Evolutionary conservation across 2,797 vertebrate genomes (phyloP).

Genomic region (Dallia pectoralis): DNA sequence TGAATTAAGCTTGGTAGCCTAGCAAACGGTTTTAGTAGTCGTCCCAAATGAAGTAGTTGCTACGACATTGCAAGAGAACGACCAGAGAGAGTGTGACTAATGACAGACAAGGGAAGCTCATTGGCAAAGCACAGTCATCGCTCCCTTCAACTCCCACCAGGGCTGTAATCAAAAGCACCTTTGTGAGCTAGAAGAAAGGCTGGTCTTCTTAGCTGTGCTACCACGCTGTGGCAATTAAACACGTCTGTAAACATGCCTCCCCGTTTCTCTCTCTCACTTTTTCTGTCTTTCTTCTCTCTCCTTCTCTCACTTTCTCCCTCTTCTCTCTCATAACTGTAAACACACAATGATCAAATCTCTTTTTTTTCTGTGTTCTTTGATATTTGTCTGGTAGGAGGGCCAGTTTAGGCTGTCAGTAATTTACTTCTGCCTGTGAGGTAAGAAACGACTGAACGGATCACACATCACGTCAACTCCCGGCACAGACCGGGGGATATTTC

Average conservation of each 20-base stretch:
- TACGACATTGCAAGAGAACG: slow-evolving; percentile 9
- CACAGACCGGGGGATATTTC: no score
- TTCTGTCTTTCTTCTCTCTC: not conserved
- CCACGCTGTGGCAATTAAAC: slow-evolving; percentile 25
- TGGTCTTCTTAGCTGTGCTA: slow-evolving; percentile 27
- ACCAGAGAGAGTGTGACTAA: slow-evolving; percentile 45
- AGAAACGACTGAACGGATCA: no score
- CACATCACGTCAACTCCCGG: no score
- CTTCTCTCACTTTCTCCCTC: no score
- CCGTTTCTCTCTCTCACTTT: not conserved
- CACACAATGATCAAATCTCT: no score
- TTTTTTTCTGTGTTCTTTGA: no score
- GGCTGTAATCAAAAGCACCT: slow-evolving; percentile 59
- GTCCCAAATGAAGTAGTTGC: not conserved
- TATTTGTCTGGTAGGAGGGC: no score
- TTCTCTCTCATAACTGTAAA: no score
- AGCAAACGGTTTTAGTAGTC: not conserved
- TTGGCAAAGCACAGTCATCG: slow-evolving; percentile 45
- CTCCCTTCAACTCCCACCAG: slow-evolving; percentile 36
- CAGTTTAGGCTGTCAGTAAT: no score
- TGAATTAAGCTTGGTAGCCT: not conserved
- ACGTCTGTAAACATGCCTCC: slow-evolving; percentile 32
- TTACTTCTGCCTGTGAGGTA: no score
- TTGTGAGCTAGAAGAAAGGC: slow-evolving; percentile 44
- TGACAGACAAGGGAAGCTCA: slow-evolving; percentile 45